Evolutionary conservation across 2,113 vertebrate species (phyloP).

Genomic region (Panthera uncia): DNA sequence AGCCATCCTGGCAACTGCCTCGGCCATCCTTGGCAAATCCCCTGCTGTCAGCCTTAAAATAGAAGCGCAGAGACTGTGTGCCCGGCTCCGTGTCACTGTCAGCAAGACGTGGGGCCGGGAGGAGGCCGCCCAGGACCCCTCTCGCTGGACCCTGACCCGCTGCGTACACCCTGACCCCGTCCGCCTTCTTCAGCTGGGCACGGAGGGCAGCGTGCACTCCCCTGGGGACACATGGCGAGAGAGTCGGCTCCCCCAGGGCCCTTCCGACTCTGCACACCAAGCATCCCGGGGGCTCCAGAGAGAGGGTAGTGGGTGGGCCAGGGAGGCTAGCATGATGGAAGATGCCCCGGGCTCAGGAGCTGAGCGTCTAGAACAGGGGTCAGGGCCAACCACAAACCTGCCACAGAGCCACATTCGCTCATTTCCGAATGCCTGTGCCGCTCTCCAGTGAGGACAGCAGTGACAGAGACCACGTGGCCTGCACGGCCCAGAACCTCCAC

Average conservation of each 20-base stretch:
- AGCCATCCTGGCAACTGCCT: neutral
- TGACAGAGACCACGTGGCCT: neutral
- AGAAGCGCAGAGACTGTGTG: neutral
- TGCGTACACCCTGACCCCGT: neutral
- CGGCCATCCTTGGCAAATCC: neutral
- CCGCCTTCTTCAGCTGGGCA: neutral
- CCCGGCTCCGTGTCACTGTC: neutral
- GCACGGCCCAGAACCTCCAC: neutral
- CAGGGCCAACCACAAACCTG: rapidly evolving
- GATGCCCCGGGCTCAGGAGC: no score
- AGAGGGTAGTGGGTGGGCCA: rapidly evolving
- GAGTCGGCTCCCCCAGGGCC: neutral
- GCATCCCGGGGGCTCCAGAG: no score
- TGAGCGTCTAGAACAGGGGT: rapidly evolving
- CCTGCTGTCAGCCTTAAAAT: neutral
- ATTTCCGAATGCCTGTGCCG: rapidly evolving
- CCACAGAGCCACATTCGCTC: rapidly evolving
- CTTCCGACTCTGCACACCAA: rapidly evolving
- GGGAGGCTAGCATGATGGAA: neutral
- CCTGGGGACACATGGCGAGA: rapidly evolving
- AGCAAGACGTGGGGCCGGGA: neutral
- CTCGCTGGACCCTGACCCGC: neutral
- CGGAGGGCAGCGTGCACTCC: rapidly evolving
- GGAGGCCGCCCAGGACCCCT: no score
- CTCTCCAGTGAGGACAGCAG: neutral